These are phyloP conservation scores for Aegithalos caudatus DNA, from an alignment of 2,113 vertebrate genomes.

Conservation along the genomic window DNA sequence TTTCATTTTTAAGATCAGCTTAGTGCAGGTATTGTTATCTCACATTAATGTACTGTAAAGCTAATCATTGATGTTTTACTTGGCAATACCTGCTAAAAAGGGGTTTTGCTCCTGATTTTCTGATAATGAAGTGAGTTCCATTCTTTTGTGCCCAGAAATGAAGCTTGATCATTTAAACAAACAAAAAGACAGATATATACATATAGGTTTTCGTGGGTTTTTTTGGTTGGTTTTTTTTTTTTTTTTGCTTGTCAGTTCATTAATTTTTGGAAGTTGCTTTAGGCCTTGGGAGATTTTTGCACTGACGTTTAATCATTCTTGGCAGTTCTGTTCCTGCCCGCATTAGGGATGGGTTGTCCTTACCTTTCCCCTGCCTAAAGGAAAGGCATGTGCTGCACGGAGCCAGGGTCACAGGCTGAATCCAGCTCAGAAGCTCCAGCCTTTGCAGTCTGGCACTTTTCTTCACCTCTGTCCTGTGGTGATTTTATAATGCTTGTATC, in stretches of 20 bases:
- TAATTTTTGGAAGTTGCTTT: neutral
- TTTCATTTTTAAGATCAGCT: neutral
- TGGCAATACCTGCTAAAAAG: neutral
- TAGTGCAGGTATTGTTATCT: neutral
- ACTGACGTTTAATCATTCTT: neutral
- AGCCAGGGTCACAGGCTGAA: neutral
- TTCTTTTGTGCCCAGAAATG: neutral
- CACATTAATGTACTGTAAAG: neutral
- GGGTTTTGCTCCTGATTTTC: neutral
- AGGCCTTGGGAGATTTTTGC: neutral
- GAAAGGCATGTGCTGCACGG: neutral
- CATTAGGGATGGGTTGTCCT: neutral
- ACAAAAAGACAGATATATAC: too few relatives aligned
- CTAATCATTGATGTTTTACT: neutral
- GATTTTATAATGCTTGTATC: neutral
- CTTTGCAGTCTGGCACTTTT: neutral
- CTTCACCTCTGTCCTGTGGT: neutral
- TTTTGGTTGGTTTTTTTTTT: neutral
- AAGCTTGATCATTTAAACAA: neutral
- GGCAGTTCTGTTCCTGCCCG: neutral
- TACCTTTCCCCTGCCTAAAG: neutral
- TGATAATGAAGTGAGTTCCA: neutral
- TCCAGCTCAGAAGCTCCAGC: neutral
- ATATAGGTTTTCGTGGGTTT: too few relatives aligned
- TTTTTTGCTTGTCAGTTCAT: neutral